phyloP scores from a whole-genome alignment of 2,888 invertebrate species.

The Gonocerus acuteangulatus region DNA sequence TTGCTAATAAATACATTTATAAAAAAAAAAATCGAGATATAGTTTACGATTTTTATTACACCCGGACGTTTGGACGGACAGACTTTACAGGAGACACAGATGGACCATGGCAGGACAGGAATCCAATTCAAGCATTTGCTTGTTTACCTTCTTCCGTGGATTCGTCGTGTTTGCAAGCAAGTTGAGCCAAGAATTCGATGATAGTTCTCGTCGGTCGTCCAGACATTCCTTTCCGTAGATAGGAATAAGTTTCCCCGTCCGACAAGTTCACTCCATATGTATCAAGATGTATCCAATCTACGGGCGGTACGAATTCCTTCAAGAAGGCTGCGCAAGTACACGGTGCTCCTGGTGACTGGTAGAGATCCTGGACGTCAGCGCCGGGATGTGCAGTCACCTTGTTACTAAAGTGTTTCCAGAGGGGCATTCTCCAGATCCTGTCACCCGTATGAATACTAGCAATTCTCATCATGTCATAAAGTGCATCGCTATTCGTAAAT shows the following conservation, averaged over 20 bases:
- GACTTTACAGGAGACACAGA: too few species aligned
- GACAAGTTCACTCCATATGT: conserved; percentile 67
- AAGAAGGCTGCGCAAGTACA: conserved; percentile 48
- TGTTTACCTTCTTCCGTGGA: too few species aligned
- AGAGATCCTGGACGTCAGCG: conserved; percentile 50
- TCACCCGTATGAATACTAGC: conserved; percentile 69
- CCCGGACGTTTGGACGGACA: too few species aligned
- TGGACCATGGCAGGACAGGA: too few species aligned
- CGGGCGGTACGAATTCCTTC: conserved; percentile 60
- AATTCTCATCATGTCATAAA: conserved; percentile 59
- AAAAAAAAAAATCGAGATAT: too few species aligned
- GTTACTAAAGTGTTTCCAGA: conserved; percentile 42
- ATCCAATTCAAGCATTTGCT: too few species aligned
- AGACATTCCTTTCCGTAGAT: conserved; percentile 59
- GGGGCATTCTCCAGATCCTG: conserved; percentile 73
- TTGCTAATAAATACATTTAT: too few species aligned
- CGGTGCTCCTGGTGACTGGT: conserved; percentile 28
- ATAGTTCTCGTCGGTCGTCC: conserved; percentile 69
- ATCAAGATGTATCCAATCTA: conserved; percentile 75
- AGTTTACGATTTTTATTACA: too few species aligned
- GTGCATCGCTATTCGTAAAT: conserved; percentile 60
- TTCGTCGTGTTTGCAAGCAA: conserved; percentile 30
- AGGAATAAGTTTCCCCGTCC: conserved; percentile 53
- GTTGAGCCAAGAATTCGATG: conserved; percentile 60
- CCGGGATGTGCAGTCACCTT: conserved; percentile 26